These are phyloP conservation scores for Liasis olivaceus DNA, from an alignment of 2,797 vertebrate genomes.

Conservation along the genomic window DNA sequence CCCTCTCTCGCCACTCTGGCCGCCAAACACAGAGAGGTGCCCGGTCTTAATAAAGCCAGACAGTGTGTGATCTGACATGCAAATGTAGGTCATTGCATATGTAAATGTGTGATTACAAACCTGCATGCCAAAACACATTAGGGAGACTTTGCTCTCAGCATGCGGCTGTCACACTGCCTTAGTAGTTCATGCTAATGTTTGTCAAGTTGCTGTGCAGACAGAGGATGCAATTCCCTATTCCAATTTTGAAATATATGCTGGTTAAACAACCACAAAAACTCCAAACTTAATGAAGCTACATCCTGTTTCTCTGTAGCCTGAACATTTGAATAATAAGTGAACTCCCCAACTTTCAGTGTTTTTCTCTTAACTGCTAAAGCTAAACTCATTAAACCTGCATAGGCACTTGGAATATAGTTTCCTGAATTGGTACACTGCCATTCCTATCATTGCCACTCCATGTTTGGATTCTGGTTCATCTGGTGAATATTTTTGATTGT, in stretches of 20 bases:
- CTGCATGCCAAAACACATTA: constrained; percentile 99
- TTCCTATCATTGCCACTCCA: constrained; percentile 18
- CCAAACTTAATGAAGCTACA: constrained; percentile 43
- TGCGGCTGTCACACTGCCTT: constrained; percentile 95
- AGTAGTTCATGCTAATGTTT: constrained; percentile 91
- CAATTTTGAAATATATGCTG: constrained; percentile 51
- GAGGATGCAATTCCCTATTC: constrained; percentile 84
- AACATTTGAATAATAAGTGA: constrained; percentile 27
- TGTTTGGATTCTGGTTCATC: not conserved
- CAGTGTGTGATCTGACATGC: constrained; percentile 99
- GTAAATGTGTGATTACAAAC: constrained; percentile 99
- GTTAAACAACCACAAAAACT: constrained; percentile 21
- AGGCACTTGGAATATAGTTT: constrained; percentile 19
- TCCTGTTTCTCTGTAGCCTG: constrained; percentile 26
- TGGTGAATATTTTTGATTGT: constrained; percentile 42
- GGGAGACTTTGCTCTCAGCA: constrained; percentile 96
- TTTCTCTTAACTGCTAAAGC: constrained; percentile 7
- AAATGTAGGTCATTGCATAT: constrained; percentile 99
- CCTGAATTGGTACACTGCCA: constrained; percentile 34
- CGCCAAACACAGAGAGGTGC: constrained; percentile 90
- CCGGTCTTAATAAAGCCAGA: constrained; percentile 93
- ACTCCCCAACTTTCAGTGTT: not conserved
- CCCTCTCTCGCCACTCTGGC: constrained; percentile 89
- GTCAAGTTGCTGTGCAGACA: constrained; percentile 87
- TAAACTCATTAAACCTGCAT: constrained; percentile 30